These are phyloP conservation scores for Eledone cirrhosa DNA, from an alignment of 2,888 invertebrate genomes.

Conservation along the genomic window DNA sequence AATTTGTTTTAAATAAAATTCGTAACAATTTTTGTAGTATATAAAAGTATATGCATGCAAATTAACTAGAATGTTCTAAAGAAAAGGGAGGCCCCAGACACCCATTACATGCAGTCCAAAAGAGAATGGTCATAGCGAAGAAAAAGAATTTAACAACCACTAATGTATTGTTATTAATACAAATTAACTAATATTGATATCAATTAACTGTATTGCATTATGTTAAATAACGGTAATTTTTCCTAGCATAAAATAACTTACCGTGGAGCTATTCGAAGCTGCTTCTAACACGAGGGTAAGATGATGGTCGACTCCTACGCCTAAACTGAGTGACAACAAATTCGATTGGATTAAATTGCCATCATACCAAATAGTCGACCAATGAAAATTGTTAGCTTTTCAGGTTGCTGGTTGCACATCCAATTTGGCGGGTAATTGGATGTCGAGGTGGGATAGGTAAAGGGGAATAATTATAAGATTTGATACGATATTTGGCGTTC, in stretches of 20 bases:
- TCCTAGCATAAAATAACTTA: neutral
- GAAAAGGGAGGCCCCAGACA: too few species aligned
- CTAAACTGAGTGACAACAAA: neutral
- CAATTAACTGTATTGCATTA: neutral
- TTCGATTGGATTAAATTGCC: constrained; percentile 13
- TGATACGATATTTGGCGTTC: constrained; percentile 9
- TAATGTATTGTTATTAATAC: neutral
- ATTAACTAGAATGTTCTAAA: too few species aligned
- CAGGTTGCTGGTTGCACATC: neutral
- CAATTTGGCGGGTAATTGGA: constrained; percentile 25
- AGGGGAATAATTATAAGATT: constrained; percentile 10
- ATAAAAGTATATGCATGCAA: too few species aligned
- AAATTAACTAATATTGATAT: neutral
- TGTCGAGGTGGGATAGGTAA: neutral
- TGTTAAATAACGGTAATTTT: neutral
- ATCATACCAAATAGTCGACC: neutral
- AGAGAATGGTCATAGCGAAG: neutral
- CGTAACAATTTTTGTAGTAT: too few species aligned
- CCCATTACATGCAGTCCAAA: too few species aligned
- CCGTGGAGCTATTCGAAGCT: neutral
- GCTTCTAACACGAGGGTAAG: constrained; percentile 19
- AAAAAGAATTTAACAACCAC: neutral
- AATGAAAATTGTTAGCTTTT: neutral
- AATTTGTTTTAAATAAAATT: too few species aligned
- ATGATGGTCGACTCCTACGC: neutral